Evolutionary conservation across 2,113 vertebrate species (phyloP).

Genomic region (Riparia riparia): DNA sequence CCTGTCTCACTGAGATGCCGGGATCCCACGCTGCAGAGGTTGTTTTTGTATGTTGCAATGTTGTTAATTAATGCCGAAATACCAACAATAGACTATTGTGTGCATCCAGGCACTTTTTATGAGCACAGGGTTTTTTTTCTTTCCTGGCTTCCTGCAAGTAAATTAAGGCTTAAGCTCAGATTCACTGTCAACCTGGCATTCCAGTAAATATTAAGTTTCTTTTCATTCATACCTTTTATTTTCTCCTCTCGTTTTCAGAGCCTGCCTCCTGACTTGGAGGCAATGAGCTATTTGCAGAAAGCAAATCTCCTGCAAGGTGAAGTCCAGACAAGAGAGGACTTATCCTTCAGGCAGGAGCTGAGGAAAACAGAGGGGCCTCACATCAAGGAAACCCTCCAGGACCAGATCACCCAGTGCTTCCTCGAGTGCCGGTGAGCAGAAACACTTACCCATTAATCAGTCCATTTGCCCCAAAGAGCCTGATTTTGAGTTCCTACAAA

Average conservation of each 20-base stretch:
- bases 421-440: conserved; percentile 82
- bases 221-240: neutral
- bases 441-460: neutral
- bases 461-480: neutral
- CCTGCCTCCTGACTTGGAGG: conserved; percentile 63
- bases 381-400: conserved; percentile 79
- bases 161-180: neutral
- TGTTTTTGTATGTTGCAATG: conserved; percentile 33
- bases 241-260: conserved; percentile 67
- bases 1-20: conserved; percentile 29
- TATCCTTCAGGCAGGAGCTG: conserved; percentile 74
- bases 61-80: conserved; percentile 42
- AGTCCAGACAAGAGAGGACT: conserved; percentile 64
- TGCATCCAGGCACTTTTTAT: conserved; percentile 26
- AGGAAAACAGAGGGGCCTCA: conserved; percentile 64
- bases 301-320: conserved; percentile 15
- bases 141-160: neutral
- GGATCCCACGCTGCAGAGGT: conserved; percentile 33
- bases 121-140: neutral
- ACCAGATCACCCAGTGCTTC: conserved; percentile 88
- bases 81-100: conserved; percentile 62
- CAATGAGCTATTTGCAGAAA: conserved; percentile 13
- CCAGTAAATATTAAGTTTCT: neutral
- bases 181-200: conserved; percentile 14
- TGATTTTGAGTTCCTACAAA: neutral